Evolutionary conservation across 2,888 invertebrate species (phyloP), one percentile per base, ranked within the genome.

Genomic region (Cyclophora punctaria): DNA sequence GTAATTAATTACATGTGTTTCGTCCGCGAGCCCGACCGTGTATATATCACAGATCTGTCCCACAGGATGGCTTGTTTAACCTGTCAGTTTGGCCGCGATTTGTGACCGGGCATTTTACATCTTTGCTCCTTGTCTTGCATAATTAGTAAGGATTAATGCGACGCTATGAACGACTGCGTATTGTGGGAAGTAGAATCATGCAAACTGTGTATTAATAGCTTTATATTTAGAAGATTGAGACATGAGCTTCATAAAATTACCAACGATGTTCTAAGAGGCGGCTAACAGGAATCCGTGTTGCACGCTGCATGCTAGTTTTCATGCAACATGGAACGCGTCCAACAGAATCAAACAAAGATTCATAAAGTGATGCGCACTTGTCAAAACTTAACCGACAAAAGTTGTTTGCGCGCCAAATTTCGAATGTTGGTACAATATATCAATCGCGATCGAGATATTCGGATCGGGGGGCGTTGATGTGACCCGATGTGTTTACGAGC

Each of bases 71-170:
- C 76, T 78, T 82, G 84, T 85, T 86, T 80, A 80, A 79, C 71
- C 80, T 84, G 87, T 87, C 87, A 83, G 74, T 79, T 79, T 62
- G 78, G 76, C 76, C 78, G 78, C 79, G 78, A 88, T 88, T 88
- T 87, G 87, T 86, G 84, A 72, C 71, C 81, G 75, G 72, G 78
- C 82, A 83, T 85, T 82, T 83, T 83, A 79, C 80, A 83, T 83
- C 83, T 83, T 82, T 79, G 79, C 83, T 82, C 78, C 77, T 63
- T 78, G 80, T 79, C 82, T 83, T 83, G 82, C 80, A 81, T 86
- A 86, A 88, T 87, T 87, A 87, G 84, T 79, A 71, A 76, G 80
- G 80, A 86, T 87, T 87, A 87, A 86, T 85, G 83, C 69, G 73
- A 63, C 65, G 74, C 80, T 81, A 79, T 37, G 37, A 37, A 5